These are phyloP conservation scores for Ichneumoninae sp. DNA, from an alignment of 2,888 invertebrate species.

Conservation along the genomic window DNA sequence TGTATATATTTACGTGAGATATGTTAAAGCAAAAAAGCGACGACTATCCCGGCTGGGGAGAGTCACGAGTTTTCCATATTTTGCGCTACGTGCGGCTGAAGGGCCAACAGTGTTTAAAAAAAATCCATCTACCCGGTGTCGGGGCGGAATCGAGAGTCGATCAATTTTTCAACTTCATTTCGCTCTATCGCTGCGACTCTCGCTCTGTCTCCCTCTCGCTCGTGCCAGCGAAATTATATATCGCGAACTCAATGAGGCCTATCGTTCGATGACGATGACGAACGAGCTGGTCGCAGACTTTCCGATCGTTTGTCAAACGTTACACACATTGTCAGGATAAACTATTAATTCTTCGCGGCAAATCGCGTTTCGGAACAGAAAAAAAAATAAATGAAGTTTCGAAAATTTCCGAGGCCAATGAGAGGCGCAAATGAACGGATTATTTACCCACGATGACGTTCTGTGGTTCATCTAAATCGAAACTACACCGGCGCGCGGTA, in stretches of 20 bases:
- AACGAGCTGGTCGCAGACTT: slow-evolving; percentile 63
- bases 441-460: not conserved
- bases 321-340: slow-evolving; percentile 44
- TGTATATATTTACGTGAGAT: slow-evolving; percentile 39
- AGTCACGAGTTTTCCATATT: slow-evolving; percentile 61
- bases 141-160: slow-evolving; percentile 27
- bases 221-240: slow-evolving; percentile 51
- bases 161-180: slow-evolving; percentile 56
- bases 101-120: slow-evolving; percentile 17
- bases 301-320: slow-evolving; percentile 67
- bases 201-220: not conserved
- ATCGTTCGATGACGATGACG: slow-evolving; percentile 65
- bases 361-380: slow-evolving; percentile 29
- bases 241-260: slow-evolving; percentile 62
- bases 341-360: slow-evolving; percentile 53
- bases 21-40: slow-evolving; percentile 32
- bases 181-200: slow-evolving; percentile 27
- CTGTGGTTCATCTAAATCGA: too few species aligned
- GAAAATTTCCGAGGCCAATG: not conserved
- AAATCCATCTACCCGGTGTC: slow-evolving; percentile 38
- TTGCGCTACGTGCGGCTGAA: slow-evolving; percentile 9
- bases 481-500: too few species aligned
- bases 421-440: not conserved
- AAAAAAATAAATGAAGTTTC: not conserved
- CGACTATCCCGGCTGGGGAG: slow-evolving; percentile 26